Evolutionary conservation across 2,797 vertebrate species (phyloP), one percentile per base, ranked within the genome.

Genomic region (Naso thynnoides): DNA sequence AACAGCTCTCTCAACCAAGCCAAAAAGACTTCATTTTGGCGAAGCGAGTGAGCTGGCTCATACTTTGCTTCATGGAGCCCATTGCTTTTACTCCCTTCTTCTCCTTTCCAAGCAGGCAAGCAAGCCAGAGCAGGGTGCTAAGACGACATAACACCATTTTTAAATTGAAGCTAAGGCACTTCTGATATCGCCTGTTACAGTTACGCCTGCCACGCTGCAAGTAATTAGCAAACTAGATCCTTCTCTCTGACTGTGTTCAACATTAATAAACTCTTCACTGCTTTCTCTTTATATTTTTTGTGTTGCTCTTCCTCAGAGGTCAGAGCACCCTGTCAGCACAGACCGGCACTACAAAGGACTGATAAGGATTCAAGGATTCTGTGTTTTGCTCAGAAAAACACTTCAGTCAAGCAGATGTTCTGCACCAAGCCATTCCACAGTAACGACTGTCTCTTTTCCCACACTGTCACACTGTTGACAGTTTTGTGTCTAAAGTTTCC

Each of bases 11-110:
- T 70, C 71, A 64, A 39, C 31, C 44, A 23, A 45, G 78, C 85
- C 81, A 81, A 82, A 81, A 81, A 79, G 63, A 81, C 76, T 84
- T 82, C 0, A 85, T 84, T 83, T 72, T 89, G 91, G 89, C 90
- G 77, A 63, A 70, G 63, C 53, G 64, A 59, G 66, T 21, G 53
- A 49, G 26, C 68, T 82, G 85, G 82, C 85, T 73, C 68, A 73
- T 68, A 52, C 41, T 70, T 49, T 21, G 67, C 76, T 82, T 61
- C 58, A 39, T 21, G 45, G 26, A 73, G 70, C 64, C 59, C 65
- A n/a, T 76, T 74, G 84, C 61, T 71, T 75, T 67, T 53, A 41
- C 63, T 78, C 73, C 27, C 49, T 47, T 57, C 41, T 59, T 15
- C 58, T 70, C 48, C 23, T 19, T 59, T 44, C 55, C 45, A 81